Evolutionary conservation across 2,797 vertebrate species (phyloP), one percentile per base, ranked within the genome.

Genomic region (Sciurus carolinensis): DNA sequence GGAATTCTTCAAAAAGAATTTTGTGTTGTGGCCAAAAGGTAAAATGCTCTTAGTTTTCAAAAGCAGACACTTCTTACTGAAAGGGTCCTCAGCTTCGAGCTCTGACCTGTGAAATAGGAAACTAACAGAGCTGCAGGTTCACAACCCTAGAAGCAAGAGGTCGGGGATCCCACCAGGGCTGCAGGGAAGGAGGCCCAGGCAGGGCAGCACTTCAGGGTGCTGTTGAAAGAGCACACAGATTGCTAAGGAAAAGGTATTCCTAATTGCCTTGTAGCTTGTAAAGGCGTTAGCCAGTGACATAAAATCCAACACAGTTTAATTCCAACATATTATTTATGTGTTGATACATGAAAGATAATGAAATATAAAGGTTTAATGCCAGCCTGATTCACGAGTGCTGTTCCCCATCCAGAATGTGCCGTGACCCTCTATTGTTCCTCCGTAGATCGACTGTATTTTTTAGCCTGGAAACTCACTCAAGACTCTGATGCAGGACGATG

Each of bases 321-420:
- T 97, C 94, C 90, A 98, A 98, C 97, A 95, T 98, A 96, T 92
- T 98, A 98, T 98, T 98, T 98, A 98, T 98, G 98, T 96, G 91
- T 98, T 95, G 94, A 97, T 98, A 98, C 97, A 92, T 98, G 98
- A 98, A 98, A 97, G 84, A 90, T 98, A 96, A 94, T 87, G 77
- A 92, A 97, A 98, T 98, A 98, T 98, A 98, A 98, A 95, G 97
- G 90, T 96, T 90, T 97, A 97, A 95, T 97, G 97, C 95, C 96
- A 96, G 97, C 95, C 96, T 77, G 9, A 30, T 71, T 26, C 6
- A 4, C 8, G 39, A 71, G 12, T 50, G 8, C 8, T 50, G 26
- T 52, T 47, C 39, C 52, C 77, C 72, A 15, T 80, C 22, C 24
- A 50, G 24, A 7, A 33, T 26, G 59, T 39, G 52, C 18, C 33